A percentile compares a stretch with the other conserved stretches of the same genome.
These are phyloP conservation scores for Cavia porcellus DNA, from an alignment of 2,113 vertebrate genomes.

Conservation along the genomic window DNA sequence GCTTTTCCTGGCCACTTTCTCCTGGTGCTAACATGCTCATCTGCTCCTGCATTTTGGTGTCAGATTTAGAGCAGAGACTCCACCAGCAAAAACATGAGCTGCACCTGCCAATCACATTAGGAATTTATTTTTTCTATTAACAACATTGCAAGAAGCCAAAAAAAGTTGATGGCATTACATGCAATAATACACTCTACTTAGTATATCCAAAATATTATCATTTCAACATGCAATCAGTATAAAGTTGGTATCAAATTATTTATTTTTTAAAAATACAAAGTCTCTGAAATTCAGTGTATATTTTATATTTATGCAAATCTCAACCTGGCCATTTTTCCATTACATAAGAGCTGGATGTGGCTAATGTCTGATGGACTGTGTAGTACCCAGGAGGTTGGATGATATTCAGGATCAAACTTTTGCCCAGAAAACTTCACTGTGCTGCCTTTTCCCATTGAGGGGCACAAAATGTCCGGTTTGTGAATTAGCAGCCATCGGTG, in stretches of 20 bases:
- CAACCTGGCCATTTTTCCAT: background rate
- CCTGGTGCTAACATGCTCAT: background rate
- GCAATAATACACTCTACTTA: background rate
- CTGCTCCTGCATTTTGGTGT: background rate
- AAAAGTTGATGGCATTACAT: background rate
- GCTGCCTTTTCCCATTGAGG: background rate
- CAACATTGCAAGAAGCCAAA: background rate
- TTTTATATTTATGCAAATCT: background rate
- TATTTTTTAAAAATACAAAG: background rate
- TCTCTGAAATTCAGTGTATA: background rate
- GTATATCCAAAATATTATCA: conserved; percentile 30
- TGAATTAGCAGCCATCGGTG: background rate
- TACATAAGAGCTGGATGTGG: background rate
- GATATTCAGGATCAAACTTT: background rate
- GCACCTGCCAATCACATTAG: background rate
- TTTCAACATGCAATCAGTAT: background rate
- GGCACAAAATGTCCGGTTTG: background rate
- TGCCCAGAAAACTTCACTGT: background rate
- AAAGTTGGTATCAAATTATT: background rate
- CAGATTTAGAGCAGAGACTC: background rate
- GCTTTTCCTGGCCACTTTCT: background rate
- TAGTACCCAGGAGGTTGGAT: background rate
- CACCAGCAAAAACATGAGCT: background rate
- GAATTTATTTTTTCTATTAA: background rate
- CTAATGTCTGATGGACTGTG: background rate